Evolutionary conservation across 2,888 invertebrate genomes (phyloP).

Genomic region (Eurytoma adleriae): DNA sequence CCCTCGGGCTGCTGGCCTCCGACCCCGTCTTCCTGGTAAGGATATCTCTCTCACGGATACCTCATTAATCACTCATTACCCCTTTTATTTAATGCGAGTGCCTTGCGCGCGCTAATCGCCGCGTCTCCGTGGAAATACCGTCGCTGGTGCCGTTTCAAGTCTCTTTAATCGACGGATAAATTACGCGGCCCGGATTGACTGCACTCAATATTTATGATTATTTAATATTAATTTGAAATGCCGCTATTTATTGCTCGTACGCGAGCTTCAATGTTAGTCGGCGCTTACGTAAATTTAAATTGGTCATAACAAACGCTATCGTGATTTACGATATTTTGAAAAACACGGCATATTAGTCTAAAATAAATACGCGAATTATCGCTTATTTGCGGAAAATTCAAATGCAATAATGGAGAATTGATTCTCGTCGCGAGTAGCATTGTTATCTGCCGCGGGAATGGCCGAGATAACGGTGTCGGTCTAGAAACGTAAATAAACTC

Average conservation of each 20-base stretch:
- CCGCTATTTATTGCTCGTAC: too few relatives aligned
- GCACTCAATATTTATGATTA: too few relatives aligned
- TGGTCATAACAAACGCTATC: not conserved
- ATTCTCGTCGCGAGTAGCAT: not conserved
- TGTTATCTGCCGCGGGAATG: conserved; percentile 35
- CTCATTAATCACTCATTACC: not conserved
- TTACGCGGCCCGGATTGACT: too few relatives aligned
- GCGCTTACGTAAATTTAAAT: conserved; percentile 12
- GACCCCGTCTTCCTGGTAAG: conserved; percentile 76
- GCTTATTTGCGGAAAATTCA: not conserved
- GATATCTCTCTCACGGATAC: conserved; percentile 57
- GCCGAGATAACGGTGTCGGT: conserved; percentile 42
- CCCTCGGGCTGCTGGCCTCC: conserved; percentile 76
- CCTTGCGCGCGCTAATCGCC: too few relatives aligned
- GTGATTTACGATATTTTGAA: not conserved
- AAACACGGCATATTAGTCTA: not conserved
- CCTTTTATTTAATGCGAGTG: not conserved
- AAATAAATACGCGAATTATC: too few relatives aligned
- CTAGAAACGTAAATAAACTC: conserved; percentile 41
- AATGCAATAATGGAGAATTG: not conserved
- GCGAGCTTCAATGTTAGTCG: too few relatives aligned
- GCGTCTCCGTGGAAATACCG: too few relatives aligned
- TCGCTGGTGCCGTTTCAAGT: too few relatives aligned
- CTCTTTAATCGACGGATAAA: too few relatives aligned
- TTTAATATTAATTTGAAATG: not conserved